Conservation (phyloP, 2,888 invertebrate genomes). For the Phlogophora meticulosa region DNA sequence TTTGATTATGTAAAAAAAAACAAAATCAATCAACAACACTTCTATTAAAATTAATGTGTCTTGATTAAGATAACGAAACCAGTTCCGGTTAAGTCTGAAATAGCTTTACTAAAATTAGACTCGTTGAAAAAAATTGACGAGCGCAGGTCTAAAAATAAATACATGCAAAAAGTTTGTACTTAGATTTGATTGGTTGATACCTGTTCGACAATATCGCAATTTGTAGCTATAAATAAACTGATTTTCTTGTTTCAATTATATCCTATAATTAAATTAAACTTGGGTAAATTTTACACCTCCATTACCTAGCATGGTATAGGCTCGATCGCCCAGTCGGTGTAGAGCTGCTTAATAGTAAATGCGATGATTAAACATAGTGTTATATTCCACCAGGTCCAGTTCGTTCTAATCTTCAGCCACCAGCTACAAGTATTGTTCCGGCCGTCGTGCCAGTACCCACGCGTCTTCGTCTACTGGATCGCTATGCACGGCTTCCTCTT, state of each 20-base stretch:
- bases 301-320: too few species aligned
- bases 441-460: conserved; percentile 98
- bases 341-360: too few species aligned
- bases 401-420: conserved; percentile 97
- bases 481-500: conserved; percentile 98
- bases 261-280: too few species aligned
- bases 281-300: too few species aligned
- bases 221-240: conserved; percentile 9
- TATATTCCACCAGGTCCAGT: conserved; percentile 93
- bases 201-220: neutral
- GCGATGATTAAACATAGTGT: too few species aligned
- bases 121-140: conserved; percentile 10
- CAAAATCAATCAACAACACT: neutral
- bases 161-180: neutral
- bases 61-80: neutral
- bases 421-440: conserved; percentile 97
- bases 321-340: too few species aligned
- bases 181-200: neutral
- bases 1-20: too few species aligned
- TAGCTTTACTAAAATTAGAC: conserved; percentile 1
- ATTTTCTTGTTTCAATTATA: too few species aligned
- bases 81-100: conserved; percentile 14
- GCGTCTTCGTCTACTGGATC: conserved; percentile 98
- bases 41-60: neutral
- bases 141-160: neutral